Percentiles rank a stretch among this genome's conserved stretches.
Conservation (phyloP, 2,797 vertebrate species). For the Dendrocincla tyrannina region DNA sequence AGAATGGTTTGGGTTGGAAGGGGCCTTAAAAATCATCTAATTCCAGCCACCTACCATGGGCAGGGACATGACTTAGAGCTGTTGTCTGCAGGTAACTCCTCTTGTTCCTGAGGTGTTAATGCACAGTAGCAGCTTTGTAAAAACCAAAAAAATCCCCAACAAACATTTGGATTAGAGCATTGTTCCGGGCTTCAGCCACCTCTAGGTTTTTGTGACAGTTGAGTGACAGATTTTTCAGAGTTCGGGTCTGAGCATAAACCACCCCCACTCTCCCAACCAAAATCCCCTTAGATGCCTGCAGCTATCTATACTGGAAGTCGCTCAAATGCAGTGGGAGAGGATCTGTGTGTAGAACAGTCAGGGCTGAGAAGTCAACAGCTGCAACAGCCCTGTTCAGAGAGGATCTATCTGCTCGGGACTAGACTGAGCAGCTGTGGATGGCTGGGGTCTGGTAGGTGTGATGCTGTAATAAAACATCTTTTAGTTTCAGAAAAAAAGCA, state of each 20-base stretch:
- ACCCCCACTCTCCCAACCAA: neutral
- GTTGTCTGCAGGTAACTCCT: neutral
- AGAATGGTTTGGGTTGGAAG: neutral
- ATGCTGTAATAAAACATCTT: neutral
- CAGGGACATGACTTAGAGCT: neutral
- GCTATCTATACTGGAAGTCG: neutral
- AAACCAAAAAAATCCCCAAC: neutral
- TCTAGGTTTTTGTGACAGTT: neutral
- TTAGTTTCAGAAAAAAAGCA: neutral
- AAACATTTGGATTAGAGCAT: neutral
- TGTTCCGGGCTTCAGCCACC: neutral
- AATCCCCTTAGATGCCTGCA: neutral
- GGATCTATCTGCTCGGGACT: neutral
- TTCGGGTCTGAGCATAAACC: neutral
- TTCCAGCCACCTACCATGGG: neutral
- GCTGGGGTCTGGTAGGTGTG: accelerated
- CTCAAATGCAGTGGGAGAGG: neutral
- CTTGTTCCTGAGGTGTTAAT: neutral
- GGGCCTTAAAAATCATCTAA: neutral
- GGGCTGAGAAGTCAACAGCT: neutral
- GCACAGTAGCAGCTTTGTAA: neutral
- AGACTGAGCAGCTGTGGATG: accelerated
- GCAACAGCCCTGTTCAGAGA: neutral
- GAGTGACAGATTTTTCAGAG: neutral
- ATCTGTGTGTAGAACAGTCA: neutral